These are phyloP conservation scores for Manis javanica DNA, from an alignment of 2,797 vertebrate species.

Conservation along the genomic window DNA sequence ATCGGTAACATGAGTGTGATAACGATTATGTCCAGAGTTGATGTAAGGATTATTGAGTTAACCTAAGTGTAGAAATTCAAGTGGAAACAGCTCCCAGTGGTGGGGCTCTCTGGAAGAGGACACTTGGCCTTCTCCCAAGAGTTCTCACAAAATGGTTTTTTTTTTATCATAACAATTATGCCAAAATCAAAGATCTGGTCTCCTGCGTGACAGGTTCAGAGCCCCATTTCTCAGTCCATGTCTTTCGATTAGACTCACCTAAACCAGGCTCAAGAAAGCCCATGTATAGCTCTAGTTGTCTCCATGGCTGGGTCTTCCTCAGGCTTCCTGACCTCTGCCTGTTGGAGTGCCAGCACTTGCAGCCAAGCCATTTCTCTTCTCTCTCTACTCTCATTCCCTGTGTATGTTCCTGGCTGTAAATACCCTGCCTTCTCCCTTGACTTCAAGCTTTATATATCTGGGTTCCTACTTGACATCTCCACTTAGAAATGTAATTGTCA, in stretches of 20 bases:
- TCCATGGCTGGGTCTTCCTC: not conserved
- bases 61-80: not conserved
- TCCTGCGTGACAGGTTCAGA: not conserved
- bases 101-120: not conserved
- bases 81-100: not conserved
- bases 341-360: not conserved
- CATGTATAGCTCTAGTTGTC: not conserved
- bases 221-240: not conserved
- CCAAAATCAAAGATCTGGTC: not conserved
- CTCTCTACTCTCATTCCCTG: not conserved
- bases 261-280: not conserved
- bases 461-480: not conserved
- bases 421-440: not conserved
- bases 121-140: not conserved
- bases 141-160: not conserved
- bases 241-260: not conserved
- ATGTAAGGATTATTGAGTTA: not conserved
- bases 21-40: not conserved
- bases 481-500: not conserved
- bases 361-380: not conserved
- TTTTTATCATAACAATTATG: too few relatives aligned
- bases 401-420: not conserved
- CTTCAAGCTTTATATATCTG: not conserved
- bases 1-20: not conserved
- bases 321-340: not conserved